A percentile compares a stretch with the other conserved stretches of the same genome.
Conservation (phyloP, 2,888 invertebrate genomes). For the Dasysyrphus albostriatus region DNA sequence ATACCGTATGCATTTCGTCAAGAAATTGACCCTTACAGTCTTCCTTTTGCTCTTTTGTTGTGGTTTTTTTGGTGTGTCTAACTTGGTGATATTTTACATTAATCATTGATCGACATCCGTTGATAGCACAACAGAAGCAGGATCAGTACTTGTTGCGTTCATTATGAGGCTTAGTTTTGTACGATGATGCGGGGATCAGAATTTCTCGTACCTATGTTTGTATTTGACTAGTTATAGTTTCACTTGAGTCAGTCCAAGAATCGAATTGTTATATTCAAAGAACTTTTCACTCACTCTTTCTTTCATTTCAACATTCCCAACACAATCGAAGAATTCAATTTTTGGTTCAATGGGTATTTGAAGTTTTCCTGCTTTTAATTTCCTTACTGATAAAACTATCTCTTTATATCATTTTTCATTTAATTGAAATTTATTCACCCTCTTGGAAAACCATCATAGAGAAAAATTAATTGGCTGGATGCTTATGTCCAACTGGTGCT, state of each 20-base stretch:
- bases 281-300: background rate
- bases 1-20: slow-evolving; percentile 62
- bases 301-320: background rate
- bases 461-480: slow-evolving; percentile 45
- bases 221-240: background rate
- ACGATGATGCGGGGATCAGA: background rate
- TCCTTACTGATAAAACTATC: slow-evolving; percentile 28
- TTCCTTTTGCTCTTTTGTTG: background rate
- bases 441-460: background rate
- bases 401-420: background rate
- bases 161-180: slow-evolving; percentile 12
- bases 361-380: background rate
- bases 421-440: slow-evolving; percentile 67
- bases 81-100: slow-evolving; percentile 62
- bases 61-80: slow-evolving; percentile 22
- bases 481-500: slow-evolving; percentile 56
- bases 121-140: slow-evolving; percentile 59
- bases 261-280: background rate
- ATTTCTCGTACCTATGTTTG: background rate
- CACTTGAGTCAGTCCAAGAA: background rate
- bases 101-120: slow-evolving; percentile 69
- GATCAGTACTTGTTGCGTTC: slow-evolving; percentile 49
- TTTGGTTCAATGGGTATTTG: background rate
- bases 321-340: slow-evolving; percentile 4
- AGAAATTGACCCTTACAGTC: slow-evolving; percentile 57